These are phyloP conservation scores for Mesorhabditis sp. DNA, from an alignment of 2,888 invertebrate genomes.

Conservation along the genomic window DNA sequence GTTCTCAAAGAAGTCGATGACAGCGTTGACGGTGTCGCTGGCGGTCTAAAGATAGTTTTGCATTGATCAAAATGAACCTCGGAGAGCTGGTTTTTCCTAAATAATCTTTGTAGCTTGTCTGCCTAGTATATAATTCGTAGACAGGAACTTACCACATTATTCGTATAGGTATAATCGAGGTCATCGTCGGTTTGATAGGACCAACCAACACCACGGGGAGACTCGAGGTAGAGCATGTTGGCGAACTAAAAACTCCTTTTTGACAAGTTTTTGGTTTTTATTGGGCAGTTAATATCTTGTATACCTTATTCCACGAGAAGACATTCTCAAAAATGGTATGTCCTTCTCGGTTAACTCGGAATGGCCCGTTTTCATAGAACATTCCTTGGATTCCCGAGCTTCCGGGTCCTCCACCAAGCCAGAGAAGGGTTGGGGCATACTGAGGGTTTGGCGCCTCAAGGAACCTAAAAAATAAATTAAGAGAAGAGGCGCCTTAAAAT, in stretches of 20 bases:
- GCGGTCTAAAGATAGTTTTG: slow-evolving; percentile 57
- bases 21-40: slow-evolving; percentile 60
- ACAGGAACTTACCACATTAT: slow-evolving; percentile 22
- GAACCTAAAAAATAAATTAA: slow-evolving; percentile 15
- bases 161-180: slow-evolving; percentile 30
- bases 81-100: background rate
- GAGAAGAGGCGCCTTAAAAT: too few species aligned
- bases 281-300: background rate
- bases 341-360: slow-evolving; percentile 43
- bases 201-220: slow-evolving; percentile 65
- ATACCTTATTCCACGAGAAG: slow-evolving; percentile 48
- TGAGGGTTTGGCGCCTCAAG: slow-evolving; percentile 27
- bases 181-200: slow-evolving; percentile 59
- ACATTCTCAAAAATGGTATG: slow-evolving; percentile 40
- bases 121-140: background rate
- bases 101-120: too few species aligned
- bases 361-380: slow-evolving; percentile 61
- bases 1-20: slow-evolving; percentile 58
- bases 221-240: slow-evolving; percentile 62
- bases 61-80: background rate
- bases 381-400: slow-evolving; percentile 51
- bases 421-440: slow-evolving; percentile 27
- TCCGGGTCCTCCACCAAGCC: slow-evolving; percentile 45
- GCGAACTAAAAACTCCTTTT: slow-evolving; percentile 27
- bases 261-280: background rate